phyloP scores from a whole-genome alignment of 2,888 invertebrate genomes.

The Crossocerus cetratus region DNA sequence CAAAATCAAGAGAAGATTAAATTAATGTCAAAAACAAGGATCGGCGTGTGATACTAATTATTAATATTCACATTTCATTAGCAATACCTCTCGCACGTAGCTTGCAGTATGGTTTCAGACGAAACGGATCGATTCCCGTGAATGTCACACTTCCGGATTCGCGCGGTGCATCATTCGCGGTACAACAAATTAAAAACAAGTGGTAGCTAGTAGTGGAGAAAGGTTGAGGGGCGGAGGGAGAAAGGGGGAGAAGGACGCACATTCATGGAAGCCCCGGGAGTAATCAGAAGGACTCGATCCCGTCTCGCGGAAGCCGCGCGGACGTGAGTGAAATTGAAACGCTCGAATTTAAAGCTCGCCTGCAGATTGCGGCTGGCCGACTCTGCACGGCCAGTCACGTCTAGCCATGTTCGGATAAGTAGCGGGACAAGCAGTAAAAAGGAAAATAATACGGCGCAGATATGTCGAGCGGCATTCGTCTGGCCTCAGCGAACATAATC shows the following conservation, averaged over 20 bases:
- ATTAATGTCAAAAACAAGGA: too few species aligned
- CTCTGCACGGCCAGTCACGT: neutral
- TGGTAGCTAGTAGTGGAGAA: neutral
- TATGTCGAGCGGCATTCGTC: too few species aligned
- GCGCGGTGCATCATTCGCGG: neutral
- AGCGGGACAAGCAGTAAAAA: too few species aligned
- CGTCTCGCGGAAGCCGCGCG: conserved; percentile 20
- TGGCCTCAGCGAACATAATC: too few species aligned
- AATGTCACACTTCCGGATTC: neutral
- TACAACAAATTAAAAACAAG: conserved; percentile 32
- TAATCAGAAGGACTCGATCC: conserved; percentile 36
- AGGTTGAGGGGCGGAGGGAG: neutral
- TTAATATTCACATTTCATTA: too few species aligned
- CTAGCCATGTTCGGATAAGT: neutral
- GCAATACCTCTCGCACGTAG: too few species aligned
- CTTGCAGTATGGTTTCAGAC: too few species aligned
- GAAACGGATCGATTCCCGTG: too few species aligned
- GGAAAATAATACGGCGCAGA: too few species aligned
- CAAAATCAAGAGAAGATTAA: too few species aligned
- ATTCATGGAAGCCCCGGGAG: conserved; percentile 29
- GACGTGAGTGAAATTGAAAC: conserved; percentile 39
- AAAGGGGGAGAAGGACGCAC: neutral
- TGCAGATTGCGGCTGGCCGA: conserved; percentile 8
- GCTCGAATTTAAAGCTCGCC: neutral
- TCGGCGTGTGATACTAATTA: too few species aligned